These are phyloP conservation scores for Nephrotoma flavescens DNA, from an alignment of 2,888 invertebrate species.

Conservation along the genomic window DNA sequence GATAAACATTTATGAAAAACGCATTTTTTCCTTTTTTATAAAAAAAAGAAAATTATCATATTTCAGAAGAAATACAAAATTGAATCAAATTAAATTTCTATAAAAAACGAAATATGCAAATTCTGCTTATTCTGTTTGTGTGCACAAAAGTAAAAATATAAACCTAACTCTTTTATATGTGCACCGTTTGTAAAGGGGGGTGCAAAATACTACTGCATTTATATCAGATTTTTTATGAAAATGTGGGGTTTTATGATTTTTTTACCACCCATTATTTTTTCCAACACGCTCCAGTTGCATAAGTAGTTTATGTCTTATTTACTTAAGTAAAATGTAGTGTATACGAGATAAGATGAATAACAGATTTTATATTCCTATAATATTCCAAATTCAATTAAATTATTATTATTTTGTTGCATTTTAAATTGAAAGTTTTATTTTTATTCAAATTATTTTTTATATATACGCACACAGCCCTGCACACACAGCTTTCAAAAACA, in stretches of 20 bases:
- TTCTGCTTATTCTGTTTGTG: not conserved
- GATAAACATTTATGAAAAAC: not conserved
- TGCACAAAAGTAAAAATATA: not conserved
- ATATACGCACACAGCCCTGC: not conserved
- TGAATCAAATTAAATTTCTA: not conserved
- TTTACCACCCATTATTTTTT: too few species aligned
- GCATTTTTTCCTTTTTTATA: not conserved
- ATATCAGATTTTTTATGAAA: too few species aligned
- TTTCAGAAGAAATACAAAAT: not conserved
- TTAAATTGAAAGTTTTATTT: not conserved
- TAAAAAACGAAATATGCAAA: not conserved
- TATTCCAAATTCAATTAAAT: not conserved
- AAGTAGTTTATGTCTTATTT: not conserved
- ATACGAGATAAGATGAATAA: not conserved
- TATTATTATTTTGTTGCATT: not conserved
- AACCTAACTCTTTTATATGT: not conserved
- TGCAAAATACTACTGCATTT: not conserved
- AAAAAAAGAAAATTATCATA: not conserved
- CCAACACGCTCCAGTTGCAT: not conserved
- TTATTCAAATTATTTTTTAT: not conserved
- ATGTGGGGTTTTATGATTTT: too few species aligned
- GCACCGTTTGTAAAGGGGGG: not conserved
- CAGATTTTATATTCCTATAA: too few species aligned
- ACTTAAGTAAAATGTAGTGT: not conserved
- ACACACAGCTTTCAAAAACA: not conserved